Evolutionary conservation across 2,113 vertebrate genomes (phyloP).

Genomic region (Chionodraco myersi): DNA sequence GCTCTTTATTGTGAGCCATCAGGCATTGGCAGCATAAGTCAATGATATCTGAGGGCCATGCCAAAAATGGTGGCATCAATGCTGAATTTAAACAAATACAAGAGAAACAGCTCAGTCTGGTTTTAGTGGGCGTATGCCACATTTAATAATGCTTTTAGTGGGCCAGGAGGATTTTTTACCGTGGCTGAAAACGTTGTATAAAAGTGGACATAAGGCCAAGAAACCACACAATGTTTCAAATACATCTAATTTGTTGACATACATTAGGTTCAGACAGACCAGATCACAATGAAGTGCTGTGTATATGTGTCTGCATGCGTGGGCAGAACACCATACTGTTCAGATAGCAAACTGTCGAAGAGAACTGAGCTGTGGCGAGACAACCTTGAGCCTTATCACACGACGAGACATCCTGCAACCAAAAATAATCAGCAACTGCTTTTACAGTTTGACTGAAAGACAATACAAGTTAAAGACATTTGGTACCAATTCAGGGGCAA

Average conservation of each 20-base stretch:
- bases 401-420: neutral
- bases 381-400: neutral
- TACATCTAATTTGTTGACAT: neutral
- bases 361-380: neutral
- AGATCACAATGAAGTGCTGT: slow-evolving; percentile 16
- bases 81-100: neutral
- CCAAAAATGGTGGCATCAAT: neutral
- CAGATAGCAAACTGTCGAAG: neutral
- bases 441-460: neutral
- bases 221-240: neutral
- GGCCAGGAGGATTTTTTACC: neutral
- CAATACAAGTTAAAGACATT: neutral
- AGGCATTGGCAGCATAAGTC: slow-evolving; percentile 19
- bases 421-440: neutral
- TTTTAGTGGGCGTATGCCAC: neutral
- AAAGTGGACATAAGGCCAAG: neutral
- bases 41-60: slow-evolving; percentile 14
- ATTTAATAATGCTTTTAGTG: neutral
- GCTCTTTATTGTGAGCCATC: slow-evolving; percentile 26
- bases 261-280: slow-evolving; percentile 1
- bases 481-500: neutral
- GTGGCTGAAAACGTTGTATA: neutral
- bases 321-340: neutral
- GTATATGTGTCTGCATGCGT: neutral
- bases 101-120: neutral